Conservation (phyloP, 2,113 vertebrate species). For the Saguinus midas region DNA sequence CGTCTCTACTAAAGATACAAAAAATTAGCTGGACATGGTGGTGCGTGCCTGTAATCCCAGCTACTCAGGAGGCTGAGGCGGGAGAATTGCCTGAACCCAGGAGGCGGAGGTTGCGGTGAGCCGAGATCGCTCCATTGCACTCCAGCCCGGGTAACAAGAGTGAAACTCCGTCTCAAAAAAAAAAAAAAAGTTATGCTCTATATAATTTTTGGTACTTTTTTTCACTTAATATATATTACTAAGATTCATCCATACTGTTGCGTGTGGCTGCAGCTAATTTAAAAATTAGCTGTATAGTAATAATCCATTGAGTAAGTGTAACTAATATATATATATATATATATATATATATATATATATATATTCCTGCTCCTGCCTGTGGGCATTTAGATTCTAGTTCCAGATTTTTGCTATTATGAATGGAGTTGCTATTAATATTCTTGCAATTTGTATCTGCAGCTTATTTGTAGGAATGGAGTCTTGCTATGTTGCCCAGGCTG, state of each 20-base stretch:
- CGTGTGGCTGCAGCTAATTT: background rate
- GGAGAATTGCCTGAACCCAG: too few relatives aligned
- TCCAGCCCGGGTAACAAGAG: too few relatives aligned
- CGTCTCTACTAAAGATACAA: too few relatives aligned
- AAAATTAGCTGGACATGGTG: too few relatives aligned
- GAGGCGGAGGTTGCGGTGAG: too few relatives aligned
- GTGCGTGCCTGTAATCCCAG: too few relatives aligned
- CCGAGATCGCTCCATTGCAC: too few relatives aligned
- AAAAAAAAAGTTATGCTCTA: background rate
- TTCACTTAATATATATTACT: background rate
- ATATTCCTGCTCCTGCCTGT: background rate
- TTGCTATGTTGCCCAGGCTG: too few relatives aligned
- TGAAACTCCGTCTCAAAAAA: too few relatives aligned
- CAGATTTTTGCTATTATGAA: background rate
- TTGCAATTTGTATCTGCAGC: background rate
- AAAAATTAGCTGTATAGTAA: background rate
- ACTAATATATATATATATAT: background rate
- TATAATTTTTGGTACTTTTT: background rate
- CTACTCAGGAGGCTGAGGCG: too few relatives aligned
- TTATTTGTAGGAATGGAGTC: too few relatives aligned
- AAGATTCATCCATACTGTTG: background rate
- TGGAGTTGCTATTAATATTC: background rate
- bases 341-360: background rate
- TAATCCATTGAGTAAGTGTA: background rate
- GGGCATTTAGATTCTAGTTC: background rate